Conservation (phyloP, 2,797 vertebrate genomes). For the Acipenser ruthenus region DNA sequence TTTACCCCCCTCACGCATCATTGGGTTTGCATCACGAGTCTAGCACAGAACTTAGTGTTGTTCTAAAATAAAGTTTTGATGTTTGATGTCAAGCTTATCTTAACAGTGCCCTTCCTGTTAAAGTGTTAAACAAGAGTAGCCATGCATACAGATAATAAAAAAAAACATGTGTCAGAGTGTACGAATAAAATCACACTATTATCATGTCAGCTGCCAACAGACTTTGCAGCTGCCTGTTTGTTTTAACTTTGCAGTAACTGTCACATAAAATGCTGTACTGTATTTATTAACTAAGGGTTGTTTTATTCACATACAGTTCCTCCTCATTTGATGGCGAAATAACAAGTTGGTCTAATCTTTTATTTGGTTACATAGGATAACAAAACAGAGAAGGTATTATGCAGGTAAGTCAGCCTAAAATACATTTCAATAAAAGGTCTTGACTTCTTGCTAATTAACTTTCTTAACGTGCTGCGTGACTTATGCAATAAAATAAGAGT, state of each 20-base stretch:
- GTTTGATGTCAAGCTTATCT: constrained; percentile 24
- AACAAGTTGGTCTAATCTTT: not conserved
- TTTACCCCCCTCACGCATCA: constrained; percentile 17
- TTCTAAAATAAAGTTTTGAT: constrained; percentile 20
- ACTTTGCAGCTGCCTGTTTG: constrained; percentile 36
- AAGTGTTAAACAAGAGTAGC: constrained; percentile 50
- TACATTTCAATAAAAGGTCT: too few species aligned
- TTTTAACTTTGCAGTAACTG: constrained; percentile 7
- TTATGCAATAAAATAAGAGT: too few species aligned
- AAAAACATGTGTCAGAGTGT: constrained; percentile 25
- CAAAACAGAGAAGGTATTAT: not conserved
- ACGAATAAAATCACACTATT: constrained; percentile 22
- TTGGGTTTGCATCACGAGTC: constrained; percentile 18
- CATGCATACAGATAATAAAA: constrained; percentile 58
- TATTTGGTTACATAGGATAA: not conserved
- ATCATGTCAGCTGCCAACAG: constrained; percentile 47
- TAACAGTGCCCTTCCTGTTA: constrained; percentile 66
- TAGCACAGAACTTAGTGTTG: constrained; percentile 23
- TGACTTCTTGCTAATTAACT: too few species aligned
- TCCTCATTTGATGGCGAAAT: not conserved
- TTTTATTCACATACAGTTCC: not conserved
- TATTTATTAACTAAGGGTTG: not conserved
- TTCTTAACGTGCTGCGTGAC: too few species aligned
- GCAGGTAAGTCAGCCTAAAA: not conserved
- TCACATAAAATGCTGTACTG: not conserved